Evolutionary conservation across 2,888 invertebrate species (phyloP).

Genomic region (Patella ulyssiponensis): DNA sequence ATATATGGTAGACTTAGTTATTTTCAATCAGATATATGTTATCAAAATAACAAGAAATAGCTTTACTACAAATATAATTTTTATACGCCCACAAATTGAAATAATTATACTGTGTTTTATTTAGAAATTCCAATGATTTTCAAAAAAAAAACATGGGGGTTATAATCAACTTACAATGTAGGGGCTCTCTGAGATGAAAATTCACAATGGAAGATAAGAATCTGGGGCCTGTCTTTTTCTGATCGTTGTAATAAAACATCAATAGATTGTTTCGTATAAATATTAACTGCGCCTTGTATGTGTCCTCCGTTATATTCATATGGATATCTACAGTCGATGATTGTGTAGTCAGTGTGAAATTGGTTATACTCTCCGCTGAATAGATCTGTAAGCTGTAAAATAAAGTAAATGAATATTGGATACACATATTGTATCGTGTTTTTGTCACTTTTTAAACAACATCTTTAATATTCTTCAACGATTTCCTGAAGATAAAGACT

Average conservation of each 20-base stretch:
- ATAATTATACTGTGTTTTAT: neutral
- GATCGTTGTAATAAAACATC: constrained; percentile 27
- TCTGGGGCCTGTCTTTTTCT: constrained; percentile 75
- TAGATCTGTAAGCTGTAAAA: constrained; percentile 71
- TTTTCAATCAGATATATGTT: too few relatives aligned
- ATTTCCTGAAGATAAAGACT: neutral
- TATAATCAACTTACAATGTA: constrained; percentile 81
- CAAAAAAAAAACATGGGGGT: neutral
- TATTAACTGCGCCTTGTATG: constrained; percentile 77
- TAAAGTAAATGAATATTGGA: too few relatives aligned
- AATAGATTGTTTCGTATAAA: constrained; percentile 86
- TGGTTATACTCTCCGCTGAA: constrained; percentile 80
- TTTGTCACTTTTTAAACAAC: too few relatives aligned
- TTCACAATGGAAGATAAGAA: constrained; percentile 97
- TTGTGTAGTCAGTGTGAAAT: constrained; percentile 78
- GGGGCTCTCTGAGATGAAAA: constrained; percentile 88
- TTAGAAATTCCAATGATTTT: neutral
- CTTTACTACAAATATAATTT: too few relatives aligned
- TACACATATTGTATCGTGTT: neutral
- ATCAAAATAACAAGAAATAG: too few relatives aligned
- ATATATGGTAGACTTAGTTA: too few relatives aligned
- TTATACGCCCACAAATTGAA: too few relatives aligned
- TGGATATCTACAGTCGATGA: constrained; percentile 80
- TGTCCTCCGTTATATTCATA: constrained; percentile 81
- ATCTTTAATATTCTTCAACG: neutral